These are phyloP conservation scores for Ormyrus nitidulus DNA, from an alignment of 2,888 invertebrate genomes.

Conservation along the genomic window DNA sequence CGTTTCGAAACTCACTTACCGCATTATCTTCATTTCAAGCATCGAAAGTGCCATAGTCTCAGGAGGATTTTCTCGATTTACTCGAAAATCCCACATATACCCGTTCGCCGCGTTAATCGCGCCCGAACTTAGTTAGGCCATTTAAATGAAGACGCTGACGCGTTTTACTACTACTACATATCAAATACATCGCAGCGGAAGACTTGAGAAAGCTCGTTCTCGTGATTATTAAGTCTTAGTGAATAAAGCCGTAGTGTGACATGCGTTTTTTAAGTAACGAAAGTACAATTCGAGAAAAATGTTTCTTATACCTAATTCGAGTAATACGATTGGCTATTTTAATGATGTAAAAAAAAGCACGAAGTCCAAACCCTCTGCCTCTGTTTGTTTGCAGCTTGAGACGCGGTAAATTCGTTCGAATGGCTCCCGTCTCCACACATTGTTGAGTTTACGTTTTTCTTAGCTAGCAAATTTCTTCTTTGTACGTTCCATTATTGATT, in stretches of 20 bases:
- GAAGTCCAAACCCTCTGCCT: conserved; percentile 67
- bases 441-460: conserved; percentile 72
- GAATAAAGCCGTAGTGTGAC: conserved; percentile 28
- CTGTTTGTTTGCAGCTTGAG: conserved; percentile 61
- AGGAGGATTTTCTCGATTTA: conserved; percentile 49
- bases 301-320: conserved; percentile 33
- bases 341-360: conserved; percentile 39
- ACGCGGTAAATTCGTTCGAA: conserved; percentile 5
- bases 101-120: conserved; percentile 31
- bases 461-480: conserved; percentile 66
- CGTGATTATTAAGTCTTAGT: conserved; percentile 42
- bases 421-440: conserved; percentile 56
- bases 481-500: conserved; percentile 58
- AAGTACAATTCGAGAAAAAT: conserved; percentile 30
- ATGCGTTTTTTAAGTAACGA: conserved; percentile 40
- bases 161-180: conserved; percentile 50
- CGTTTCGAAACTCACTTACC: conserved; percentile 49
- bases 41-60: conserved; percentile 56
- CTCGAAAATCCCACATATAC: conserved; percentile 52
- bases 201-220: conserved; percentile 55
- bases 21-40: conserved; percentile 49
- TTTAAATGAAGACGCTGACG: conserved; percentile 44
- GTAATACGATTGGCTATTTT: conserved; percentile 31
- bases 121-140: conserved; percentile 52
- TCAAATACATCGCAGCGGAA: conserved; percentile 52